phyloP scores from a whole-genome alignment of 1,140 invertebrate species.

The Chironomus tepperi region DNA sequence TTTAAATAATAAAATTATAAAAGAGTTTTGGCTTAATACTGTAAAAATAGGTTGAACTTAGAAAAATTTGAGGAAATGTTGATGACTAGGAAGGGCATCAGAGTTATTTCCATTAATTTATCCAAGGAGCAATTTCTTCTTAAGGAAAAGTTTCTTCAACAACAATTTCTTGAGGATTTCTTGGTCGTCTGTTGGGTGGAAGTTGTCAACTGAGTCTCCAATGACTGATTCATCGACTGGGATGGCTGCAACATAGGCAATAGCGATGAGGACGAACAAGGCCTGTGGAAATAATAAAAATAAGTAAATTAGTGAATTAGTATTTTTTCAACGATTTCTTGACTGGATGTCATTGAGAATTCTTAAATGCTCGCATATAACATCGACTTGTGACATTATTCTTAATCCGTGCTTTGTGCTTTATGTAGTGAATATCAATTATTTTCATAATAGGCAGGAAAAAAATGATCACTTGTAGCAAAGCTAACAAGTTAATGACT shows the following conservation, averaged over 20 bases:
- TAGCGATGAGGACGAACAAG: not conserved
- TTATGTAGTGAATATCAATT: not conserved
- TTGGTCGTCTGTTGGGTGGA: slow-evolving; percentile 22
- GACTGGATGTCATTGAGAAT: not conserved
- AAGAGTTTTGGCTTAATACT: slow-evolving; percentile 20
- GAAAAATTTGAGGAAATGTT: not conserved
- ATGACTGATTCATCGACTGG: slow-evolving; percentile 19
- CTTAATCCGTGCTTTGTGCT: not conserved
- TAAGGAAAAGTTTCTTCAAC: slow-evolving; percentile 21
- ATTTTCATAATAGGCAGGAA: not conserved
- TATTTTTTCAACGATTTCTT: too few species aligned
- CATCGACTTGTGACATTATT: not conserved
- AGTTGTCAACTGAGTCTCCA: slow-evolving; percentile 16
- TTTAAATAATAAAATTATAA: slow-evolving; percentile 21
- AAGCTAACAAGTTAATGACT: too few species aligned
- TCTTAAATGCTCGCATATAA: not conserved
- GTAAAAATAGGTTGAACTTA: not conserved
- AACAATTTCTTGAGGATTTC: slow-evolving; percentile 21
- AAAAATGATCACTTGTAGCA: too few species aligned
- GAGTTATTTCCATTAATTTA: not conserved
- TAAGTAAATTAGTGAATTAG: not conserved
- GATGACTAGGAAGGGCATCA: not conserved
- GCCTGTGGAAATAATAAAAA: not conserved
- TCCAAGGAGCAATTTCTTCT: slow-evolving; percentile 4
- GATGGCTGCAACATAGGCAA: slow-evolving; percentile 9